Evolutionary conservation across 2,797 vertebrate species (phyloP).

Genomic region (Galago senegalensis): DNA sequence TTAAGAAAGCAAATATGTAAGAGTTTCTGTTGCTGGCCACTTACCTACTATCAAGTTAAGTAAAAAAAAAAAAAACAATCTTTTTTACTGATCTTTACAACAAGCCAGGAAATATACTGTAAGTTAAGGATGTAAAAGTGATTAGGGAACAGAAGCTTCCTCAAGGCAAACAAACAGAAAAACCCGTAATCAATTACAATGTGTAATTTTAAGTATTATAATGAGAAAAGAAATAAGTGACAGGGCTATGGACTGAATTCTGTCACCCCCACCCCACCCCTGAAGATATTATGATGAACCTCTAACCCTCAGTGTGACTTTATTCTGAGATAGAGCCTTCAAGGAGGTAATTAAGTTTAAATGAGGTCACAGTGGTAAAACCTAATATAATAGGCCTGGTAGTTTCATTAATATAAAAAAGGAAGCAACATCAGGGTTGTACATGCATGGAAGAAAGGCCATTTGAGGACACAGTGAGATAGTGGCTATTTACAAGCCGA

Average conservation of each 20-base stretch:
- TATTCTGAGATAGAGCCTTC: not conserved
- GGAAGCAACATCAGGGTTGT: not conserved
- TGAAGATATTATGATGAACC: not conserved
- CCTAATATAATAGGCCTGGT: not conserved
- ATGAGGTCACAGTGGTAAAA: not conserved
- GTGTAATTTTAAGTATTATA: not conserved
- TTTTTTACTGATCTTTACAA: not conserved
- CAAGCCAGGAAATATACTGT: not conserved
- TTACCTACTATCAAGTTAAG: not conserved
- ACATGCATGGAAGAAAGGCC: not conserved
- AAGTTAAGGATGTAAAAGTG: not conserved
- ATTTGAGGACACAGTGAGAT: not conserved
- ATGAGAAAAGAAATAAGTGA: not conserved
- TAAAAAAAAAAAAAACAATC: not conserved
- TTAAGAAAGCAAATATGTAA: slow-evolving; percentile 22
- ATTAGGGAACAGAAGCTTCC: not conserved
- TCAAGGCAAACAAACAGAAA: not conserved
- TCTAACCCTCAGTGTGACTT: not conserved
- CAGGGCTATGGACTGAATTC: not conserved
- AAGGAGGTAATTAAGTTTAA: not conserved
- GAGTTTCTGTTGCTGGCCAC: not conserved
- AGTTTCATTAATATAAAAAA: not conserved
- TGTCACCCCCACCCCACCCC: no score
- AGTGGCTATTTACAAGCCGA: not conserved
- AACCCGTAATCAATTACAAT: slow-evolving; percentile 8